A percentile compares a stretch with the other conserved stretches of the same genome.
phyloP scores from a whole-genome alignment of 2,113 vertebrate genomes.

The Tachuris rubrigastra region DNA sequence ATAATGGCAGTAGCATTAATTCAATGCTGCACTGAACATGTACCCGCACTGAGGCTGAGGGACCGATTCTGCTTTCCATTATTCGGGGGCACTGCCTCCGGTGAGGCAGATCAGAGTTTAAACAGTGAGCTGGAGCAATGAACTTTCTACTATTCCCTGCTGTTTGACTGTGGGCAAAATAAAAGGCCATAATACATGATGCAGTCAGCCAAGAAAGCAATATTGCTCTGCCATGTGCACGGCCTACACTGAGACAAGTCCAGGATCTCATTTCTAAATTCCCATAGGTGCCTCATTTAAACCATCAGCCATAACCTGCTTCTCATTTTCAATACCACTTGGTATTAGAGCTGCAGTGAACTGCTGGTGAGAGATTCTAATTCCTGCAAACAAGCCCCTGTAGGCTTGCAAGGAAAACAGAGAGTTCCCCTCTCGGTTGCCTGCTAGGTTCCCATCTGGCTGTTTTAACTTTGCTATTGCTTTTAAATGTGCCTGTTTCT shows the following conservation, averaged over 20 bases:
- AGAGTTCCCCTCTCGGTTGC: constrained; percentile 44
- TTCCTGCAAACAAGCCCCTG: constrained; percentile 70
- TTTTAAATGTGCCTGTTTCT: constrained; percentile 63
- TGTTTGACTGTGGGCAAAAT: constrained; percentile 60
- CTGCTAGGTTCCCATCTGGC: constrained; percentile 70
- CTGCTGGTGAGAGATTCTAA: constrained; percentile 69
- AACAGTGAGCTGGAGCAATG: constrained; percentile 44
- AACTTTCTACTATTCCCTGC: constrained; percentile 53
- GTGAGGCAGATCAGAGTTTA: constrained; percentile 27
- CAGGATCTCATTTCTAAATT: constrained; percentile 66
- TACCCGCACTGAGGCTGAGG: neutral
- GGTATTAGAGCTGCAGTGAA: constrained; percentile 65
- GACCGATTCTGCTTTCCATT: constrained; percentile 15
- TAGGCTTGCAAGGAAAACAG: constrained; percentile 66
- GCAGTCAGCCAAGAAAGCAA: constrained; percentile 67
- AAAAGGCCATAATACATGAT: constrained; percentile 59
- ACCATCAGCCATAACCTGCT: constrained; percentile 65
- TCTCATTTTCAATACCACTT: constrained; percentile 66
- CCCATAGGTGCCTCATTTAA: constrained; percentile 68
- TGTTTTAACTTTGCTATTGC: constrained; percentile 65
- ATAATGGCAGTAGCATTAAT: constrained; percentile 13
- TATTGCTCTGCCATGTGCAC: constrained; percentile 62
- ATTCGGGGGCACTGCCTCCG: neutral
- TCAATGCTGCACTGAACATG: neutral
- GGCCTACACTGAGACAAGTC: constrained; percentile 17